phyloP scores from a whole-genome alignment of 37 sponge, comb jelly and placozoan genomes.

The Crambe crambe region DNA sequence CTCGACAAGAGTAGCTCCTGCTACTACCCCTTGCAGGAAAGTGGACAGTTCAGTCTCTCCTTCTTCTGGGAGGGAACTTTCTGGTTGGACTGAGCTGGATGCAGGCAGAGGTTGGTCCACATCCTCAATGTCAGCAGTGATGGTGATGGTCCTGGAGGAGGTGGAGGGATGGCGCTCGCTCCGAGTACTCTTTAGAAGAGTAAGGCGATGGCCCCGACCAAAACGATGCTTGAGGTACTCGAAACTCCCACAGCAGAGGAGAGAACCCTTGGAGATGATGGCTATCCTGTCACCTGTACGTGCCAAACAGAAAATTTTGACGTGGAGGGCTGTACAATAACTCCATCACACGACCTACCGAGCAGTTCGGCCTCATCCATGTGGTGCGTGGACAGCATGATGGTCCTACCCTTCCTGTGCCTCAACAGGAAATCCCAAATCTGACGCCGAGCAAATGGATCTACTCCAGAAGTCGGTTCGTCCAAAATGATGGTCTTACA shows the following conservation, averaged over 20 bases:
- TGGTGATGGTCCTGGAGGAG: slow-evolving; percentile 14
- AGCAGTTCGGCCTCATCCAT: slow-evolving; percentile 99
- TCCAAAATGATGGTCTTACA: slow-evolving; percentile 88
- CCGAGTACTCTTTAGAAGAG: slow-evolving; percentile 40
- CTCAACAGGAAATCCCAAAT: slow-evolving; percentile 95
- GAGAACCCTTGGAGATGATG: slow-evolving; percentile 88
- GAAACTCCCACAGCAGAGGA: slow-evolving; percentile 84
- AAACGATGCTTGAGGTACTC: slow-evolving; percentile 78
- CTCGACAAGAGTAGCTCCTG: slow-evolving; percentile 59
- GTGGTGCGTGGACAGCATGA: slow-evolving; percentile 97
- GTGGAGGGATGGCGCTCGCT: neutral
- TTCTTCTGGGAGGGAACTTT: neutral
- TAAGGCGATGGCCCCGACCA: slow-evolving; percentile 84
- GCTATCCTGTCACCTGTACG: slow-evolving; percentile 92
- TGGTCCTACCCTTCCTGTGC: slow-evolving; percentile 74
- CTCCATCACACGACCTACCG: slow-evolving; percentile 28
- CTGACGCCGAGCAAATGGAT: slow-evolving; percentile 90
- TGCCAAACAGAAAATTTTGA: too few relatives aligned
- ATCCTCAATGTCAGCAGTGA: slow-evolving; percentile 12
- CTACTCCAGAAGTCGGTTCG: slow-evolving; percentile 98
- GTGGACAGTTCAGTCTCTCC: neutral
- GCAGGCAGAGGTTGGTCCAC: too few relatives aligned
- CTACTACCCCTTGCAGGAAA: slow-evolving; percentile 33
- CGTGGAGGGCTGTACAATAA: too few relatives aligned
- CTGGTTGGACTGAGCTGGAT: neutral